These are phyloP conservation scores for Rynchops niger DNA, from an alignment of 2,113 vertebrate genomes.

Conservation along the genomic window DNA sequence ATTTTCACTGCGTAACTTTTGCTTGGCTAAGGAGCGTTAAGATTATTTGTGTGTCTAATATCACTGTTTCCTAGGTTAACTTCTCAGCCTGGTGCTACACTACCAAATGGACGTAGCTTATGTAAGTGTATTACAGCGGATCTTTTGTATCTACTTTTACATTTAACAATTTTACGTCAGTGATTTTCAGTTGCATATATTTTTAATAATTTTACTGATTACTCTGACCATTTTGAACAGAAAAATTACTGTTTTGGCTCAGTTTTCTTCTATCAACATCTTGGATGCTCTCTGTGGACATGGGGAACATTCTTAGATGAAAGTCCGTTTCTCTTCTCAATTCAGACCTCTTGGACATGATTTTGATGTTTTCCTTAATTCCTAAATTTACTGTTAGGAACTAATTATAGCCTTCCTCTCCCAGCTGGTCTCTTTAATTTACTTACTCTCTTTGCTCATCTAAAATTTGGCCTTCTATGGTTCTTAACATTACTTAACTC, in stretches of 20 bases:
- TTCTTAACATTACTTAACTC: background rate
- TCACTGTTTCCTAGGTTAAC: conserved; percentile 85
- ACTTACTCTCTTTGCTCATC: background rate
- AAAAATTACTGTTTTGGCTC: background rate
- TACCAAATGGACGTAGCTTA: conserved; percentile 94
- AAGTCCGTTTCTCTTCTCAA: conserved; percentile 45
- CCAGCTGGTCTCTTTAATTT: conserved; percentile 19
- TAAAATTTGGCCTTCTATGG: conserved; percentile 7
- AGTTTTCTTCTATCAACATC: background rate
- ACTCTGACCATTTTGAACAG: background rate
- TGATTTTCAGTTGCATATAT: background rate
- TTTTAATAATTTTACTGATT: background rate
- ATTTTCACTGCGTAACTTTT: background rate
- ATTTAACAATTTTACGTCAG: background rate
- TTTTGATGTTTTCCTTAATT: background rate
- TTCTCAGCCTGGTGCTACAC: conserved; percentile 85
- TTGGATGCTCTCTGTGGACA: conserved; percentile 15
- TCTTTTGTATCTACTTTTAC: background rate
- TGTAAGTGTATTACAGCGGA: conserved; percentile 75
- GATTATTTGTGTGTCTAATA: conserved; percentile 26
- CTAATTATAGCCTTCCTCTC: conserved; percentile 18
- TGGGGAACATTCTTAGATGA: background rate
- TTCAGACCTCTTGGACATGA: conserved; percentile 39
- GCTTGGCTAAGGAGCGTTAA: background rate
- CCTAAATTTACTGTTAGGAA: background rate